Percentiles rank a stretch among this genome's conserved stretches.
Evolutionary conservation across 2,113 vertebrate genomes (phyloP).

Genomic region (Apodemus sylvaticus): DNA sequence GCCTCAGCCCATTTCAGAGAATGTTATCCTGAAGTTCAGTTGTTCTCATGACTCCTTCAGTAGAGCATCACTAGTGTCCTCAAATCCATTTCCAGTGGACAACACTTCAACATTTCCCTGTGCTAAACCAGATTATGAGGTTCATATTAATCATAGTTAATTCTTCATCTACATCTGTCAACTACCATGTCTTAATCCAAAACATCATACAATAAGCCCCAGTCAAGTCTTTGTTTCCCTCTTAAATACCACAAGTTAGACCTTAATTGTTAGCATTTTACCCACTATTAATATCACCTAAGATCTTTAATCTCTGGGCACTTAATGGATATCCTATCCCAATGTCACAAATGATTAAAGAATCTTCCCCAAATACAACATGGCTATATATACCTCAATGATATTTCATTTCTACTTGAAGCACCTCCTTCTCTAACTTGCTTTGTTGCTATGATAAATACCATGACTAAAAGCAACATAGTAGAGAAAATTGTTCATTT

Average conservation of each 20-base stretch:
- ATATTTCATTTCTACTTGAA: not conserved
- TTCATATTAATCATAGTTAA: not conserved
- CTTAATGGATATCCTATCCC: not conserved
- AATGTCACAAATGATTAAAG: not conserved
- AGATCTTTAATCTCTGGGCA: not conserved
- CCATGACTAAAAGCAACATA: not conserved
- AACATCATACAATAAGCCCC: not conserved
- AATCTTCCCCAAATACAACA: not conserved
- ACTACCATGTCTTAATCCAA: not conserved
- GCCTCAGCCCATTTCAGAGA: not conserved
- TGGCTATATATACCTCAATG: not conserved
- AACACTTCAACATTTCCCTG: not conserved
- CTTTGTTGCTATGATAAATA: not conserved
- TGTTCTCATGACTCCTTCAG: not conserved
- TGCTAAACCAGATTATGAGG: not conserved
- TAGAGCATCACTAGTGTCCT: not conserved
- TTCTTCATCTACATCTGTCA: not conserved
- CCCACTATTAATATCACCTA: not conserved
- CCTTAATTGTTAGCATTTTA: not conserved
- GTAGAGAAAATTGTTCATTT: not conserved
- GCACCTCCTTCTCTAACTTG: not conserved
- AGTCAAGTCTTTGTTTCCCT: not conserved
- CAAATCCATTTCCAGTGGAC: not conserved
- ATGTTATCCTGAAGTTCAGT: not conserved
- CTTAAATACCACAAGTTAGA: not conserved